phyloP scores from a whole-genome alignment of 2,888 invertebrate genomes.

The Pseudococcus jackbeardsleyi region DNA sequence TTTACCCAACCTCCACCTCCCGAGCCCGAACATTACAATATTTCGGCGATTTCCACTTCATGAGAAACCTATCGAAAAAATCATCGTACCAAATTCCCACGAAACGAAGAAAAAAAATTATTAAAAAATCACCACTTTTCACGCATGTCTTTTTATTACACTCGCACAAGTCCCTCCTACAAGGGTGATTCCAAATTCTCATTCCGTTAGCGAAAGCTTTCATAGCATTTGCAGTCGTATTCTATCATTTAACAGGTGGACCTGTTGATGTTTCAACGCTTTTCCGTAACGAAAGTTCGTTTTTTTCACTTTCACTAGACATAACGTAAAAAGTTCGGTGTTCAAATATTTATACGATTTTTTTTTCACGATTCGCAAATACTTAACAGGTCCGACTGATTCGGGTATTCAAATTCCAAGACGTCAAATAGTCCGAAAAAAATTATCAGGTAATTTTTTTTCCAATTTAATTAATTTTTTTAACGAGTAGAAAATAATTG shows the following conservation, averaged over 20 bases:
- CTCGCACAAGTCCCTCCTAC: conserved; percentile 60
- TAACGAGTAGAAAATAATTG: not conserved
- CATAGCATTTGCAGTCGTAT: conserved; percentile 62
- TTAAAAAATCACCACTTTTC: conserved; percentile 39
- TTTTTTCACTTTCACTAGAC: conserved; percentile 35
- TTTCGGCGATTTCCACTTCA: not conserved
- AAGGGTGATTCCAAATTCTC: conserved; percentile 62
- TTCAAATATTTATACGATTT: conserved; percentile 5
- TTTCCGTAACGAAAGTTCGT: conserved; percentile 50
- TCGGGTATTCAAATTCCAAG: not conserved
- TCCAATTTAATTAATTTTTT: conserved; percentile 8
- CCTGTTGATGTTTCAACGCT: conserved; percentile 63
- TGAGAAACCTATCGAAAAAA: not conserved
- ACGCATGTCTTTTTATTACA: conserved; percentile 58
- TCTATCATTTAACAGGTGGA: conserved; percentile 64
- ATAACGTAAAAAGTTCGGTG: conserved; percentile 42
- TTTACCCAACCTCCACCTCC: too few species aligned
- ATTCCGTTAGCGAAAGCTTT: conserved; percentile 58
- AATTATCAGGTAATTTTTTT: conserved; percentile 37
- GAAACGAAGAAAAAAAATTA: not conserved
- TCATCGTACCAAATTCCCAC: not conserved
- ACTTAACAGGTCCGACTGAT: conserved; percentile 31
- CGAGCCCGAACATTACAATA: not conserved
- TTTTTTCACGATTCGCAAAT: not conserved
- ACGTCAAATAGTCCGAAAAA: not conserved